These are phyloP conservation scores for Cancer borealis DNA, from an alignment of 2,888 invertebrate genomes.

Conservation along the genomic window DNA sequence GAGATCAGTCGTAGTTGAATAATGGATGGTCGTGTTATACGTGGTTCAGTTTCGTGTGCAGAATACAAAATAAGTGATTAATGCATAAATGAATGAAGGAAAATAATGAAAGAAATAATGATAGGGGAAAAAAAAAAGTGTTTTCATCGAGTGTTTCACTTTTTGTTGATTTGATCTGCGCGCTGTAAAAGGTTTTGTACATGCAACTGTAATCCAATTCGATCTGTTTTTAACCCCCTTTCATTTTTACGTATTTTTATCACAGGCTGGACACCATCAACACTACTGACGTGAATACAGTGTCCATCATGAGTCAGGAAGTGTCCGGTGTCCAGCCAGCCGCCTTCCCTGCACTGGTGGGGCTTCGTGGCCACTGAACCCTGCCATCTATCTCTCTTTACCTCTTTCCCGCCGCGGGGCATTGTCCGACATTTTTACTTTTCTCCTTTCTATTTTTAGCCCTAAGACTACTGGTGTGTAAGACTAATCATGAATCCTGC, in stretches of 20 bases:
- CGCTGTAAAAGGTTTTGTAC: conserved; percentile 30
- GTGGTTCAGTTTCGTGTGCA: not conserved
- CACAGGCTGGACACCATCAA: not conserved
- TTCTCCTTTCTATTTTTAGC: not conserved
- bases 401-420: not conserved
- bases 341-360: not conserved
- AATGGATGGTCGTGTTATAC: not conserved
- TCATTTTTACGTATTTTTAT: not conserved
- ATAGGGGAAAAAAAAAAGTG: not conserved
- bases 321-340: not conserved
- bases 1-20: not conserved
- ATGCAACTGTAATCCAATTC: conserved; percentile 23
- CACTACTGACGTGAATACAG: not conserved
- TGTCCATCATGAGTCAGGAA: not conserved
- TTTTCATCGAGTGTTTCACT: not conserved
- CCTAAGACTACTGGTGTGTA: not conserved
- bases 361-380: not conserved
- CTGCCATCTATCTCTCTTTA: not conserved
- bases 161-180: conserved; percentile 19
- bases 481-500: not conserved
- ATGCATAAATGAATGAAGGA: not conserved
- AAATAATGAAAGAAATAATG: not conserved
- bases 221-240: not conserved
- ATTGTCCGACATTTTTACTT: not conserved
- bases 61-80: not conserved